Base-by-base conservation (phyloP, 1,140 invertebrate genomes). In the Bathynomus jamesi region DNA sequence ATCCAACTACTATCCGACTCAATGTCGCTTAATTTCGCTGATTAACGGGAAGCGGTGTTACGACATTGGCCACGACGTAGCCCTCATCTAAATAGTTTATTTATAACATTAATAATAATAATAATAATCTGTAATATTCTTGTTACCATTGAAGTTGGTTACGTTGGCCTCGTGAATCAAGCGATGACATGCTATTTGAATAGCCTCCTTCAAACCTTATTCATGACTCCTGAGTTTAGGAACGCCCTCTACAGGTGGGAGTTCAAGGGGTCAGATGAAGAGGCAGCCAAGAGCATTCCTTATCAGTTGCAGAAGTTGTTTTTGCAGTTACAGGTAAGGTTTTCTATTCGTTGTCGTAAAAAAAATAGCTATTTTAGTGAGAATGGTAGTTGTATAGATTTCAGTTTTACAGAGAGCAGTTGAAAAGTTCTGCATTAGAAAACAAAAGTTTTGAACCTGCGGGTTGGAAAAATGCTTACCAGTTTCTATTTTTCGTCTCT, bases 111-210 rank as follows among this genome's bases (percentile, higher is more conserved):
- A 70, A 73, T 27, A 53, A 73, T 67, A 31, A 69, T 46, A 64
- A 64, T 71, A 60, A 31, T 65, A 66, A 40, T 71, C 30, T 69
- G 68, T 69, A 71, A 10, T 71, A 63, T 46, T 28, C 21, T 63
- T 70, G 30, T 60, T 40, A 64, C 27, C 67, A 69, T 29, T n/a
- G 32, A 69, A 61, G 68, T 60, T 85, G 89, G 83, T 72, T 94
- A 91, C 83, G 91, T 94, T 8, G 94, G 94, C 40, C 83, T 96
- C 31, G 91, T 95, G 0, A 96, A 96, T 82, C 93, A 95, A 82
- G 92, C 93, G 0, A 95, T 95, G 92, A 96, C 94, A 0, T 96
- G 94, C 81, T 96, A 96, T 80, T 84, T 96, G 13, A 96, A 96
- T 81, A 94, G 91, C 83, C 82, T 96, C 28, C 83, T 96, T 1